Conservation (phyloP, 1,140 invertebrate species). For the Dendrolimus punctatus region DNA sequence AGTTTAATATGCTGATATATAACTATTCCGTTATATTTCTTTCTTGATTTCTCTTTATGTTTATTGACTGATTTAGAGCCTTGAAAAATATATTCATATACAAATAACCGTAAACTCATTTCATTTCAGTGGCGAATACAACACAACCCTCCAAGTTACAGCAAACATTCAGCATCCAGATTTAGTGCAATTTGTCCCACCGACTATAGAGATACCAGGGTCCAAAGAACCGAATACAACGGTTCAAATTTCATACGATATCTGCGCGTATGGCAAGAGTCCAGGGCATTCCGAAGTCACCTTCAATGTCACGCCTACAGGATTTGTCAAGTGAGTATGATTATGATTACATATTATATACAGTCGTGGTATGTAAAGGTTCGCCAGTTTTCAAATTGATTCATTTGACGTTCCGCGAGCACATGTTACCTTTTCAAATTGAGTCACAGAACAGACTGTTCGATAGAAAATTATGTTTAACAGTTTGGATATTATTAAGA, state of each 20-base stretch:
- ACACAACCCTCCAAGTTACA: constrained; percentile 35
- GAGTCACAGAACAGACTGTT: too few species aligned
- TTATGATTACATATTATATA: neutral
- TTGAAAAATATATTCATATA: too few species aligned
- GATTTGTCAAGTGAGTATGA: constrained; percentile 63
- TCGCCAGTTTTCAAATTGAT: too few species aligned
- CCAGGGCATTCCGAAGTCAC: constrained; percentile 74
- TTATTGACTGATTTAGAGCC: too few species aligned
- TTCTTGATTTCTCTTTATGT: too few species aligned
- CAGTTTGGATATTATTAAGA: too few species aligned
- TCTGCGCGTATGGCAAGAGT: constrained; percentile 71
- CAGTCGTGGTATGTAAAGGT: neutral
- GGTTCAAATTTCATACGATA: constrained; percentile 49
- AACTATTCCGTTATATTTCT: too few species aligned
- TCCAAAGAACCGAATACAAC: constrained; percentile 32
- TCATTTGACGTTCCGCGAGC: too few species aligned
- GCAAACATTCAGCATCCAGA: constrained; percentile 55
- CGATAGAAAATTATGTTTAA: too few species aligned
- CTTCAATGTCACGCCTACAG: constrained; percentile 67
- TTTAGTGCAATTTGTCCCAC: constrained; percentile 52
- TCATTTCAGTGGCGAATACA: constrained; percentile 46
- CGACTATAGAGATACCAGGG: constrained; percentile 34
- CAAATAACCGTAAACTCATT: constrained; percentile 6
- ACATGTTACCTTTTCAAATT: too few species aligned
- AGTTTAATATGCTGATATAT: too few species aligned